phyloP scores from a whole-genome alignment of 1,140 invertebrate species.

The Brachionus asplanchnoidis region DNA sequence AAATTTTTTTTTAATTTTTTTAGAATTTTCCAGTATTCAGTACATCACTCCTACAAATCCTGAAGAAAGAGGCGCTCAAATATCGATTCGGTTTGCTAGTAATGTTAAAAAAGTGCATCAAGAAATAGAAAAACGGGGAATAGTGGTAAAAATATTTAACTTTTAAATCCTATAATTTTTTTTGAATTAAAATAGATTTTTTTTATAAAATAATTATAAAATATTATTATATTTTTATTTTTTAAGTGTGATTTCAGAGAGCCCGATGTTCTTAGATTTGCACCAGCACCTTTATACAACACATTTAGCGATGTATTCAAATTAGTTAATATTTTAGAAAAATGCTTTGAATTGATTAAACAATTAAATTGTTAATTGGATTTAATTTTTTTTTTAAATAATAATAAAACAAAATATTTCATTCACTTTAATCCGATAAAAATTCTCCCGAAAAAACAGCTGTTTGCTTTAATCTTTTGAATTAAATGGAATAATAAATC shows the following conservation, averaged over 20 bases:
- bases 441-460: neutral
- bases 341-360: constrained; percentile 41
- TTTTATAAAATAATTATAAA: no score
- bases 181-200: neutral
- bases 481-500: no score
- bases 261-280: constrained; percentile 60
- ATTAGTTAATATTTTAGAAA: constrained; percentile 50
- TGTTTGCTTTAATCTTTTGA: neutral
- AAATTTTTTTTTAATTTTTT: neutral
- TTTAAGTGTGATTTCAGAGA: constrained; percentile 61
- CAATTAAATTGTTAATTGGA: neutral
- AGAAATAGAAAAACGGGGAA: constrained; percentile 59
- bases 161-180: neutral
- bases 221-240: neutral
- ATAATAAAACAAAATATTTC: neutral
- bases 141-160: constrained; percentile 56
- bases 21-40: constrained; percentile 46
- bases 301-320: constrained; percentile 60
- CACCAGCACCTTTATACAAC: constrained; percentile 62
- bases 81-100: constrained; percentile 58
- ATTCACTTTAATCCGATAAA: neutral
- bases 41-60: constrained; percentile 62
- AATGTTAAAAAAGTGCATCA: constrained; percentile 56
- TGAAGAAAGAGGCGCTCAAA: constrained; percentile 60
- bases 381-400: neutral